A percentile compares a stretch with the other conserved stretches of the same genome.
These are phyloP conservation scores for Araneus ventricosus DNA, from an alignment of 1,140 invertebrate species.

Conservation along the genomic window DNA sequence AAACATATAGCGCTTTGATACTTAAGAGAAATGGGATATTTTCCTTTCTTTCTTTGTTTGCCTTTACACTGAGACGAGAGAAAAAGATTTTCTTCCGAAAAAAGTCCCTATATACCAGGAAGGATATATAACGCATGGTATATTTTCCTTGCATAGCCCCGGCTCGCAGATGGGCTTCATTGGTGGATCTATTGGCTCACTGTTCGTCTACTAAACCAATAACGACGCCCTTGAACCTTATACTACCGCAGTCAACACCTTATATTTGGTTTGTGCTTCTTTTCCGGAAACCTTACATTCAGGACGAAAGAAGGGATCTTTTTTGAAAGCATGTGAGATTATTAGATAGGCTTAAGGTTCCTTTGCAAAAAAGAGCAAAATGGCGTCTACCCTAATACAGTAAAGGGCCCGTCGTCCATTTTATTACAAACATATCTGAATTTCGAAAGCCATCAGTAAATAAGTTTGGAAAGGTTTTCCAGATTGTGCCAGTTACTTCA, in stretches of 20 bases:
- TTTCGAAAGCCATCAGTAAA: no score
- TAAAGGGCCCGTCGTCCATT: no score
- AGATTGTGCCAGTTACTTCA: no score
- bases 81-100: background rate
- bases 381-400: background rate
- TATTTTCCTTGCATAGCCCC: background rate
- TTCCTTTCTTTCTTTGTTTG: background rate
- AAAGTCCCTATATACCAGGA: background rate
- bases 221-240: background rate
- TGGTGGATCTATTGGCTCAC: background rate
- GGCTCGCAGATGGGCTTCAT: background rate
- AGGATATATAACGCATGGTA: background rate
- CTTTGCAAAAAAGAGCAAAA: no score
- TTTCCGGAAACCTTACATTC: background rate
- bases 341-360: no score
- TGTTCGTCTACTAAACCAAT: slow-evolving; percentile 18
- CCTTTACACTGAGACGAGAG: background rate
- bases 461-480: no score
- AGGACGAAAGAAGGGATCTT: background rate
- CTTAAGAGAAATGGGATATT: slow-evolving; percentile 24
- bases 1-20: slow-evolving; percentile 19
- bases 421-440: background rate
- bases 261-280: background rate
- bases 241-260: background rate
- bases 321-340: background rate